Conservation (phyloP, 2,797 vertebrate species). For the Cacajao melanocephalus region DNA sequence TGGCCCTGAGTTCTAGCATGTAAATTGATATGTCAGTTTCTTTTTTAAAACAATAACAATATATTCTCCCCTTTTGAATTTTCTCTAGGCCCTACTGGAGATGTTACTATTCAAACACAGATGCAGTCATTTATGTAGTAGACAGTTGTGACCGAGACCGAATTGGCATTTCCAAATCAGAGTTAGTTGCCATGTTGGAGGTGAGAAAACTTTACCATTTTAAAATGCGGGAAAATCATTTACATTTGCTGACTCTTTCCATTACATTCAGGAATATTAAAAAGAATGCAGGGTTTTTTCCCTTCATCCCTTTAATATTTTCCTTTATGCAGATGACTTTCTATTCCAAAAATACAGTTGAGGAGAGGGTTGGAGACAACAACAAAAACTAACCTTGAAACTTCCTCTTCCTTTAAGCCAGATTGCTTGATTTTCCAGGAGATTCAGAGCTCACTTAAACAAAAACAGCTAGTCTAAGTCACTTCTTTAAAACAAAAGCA, state of each 20-base stretch:
- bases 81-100: conserved; percentile 95
- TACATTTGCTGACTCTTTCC: neutral
- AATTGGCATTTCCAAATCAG: conserved; percentile 98
- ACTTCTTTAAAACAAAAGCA: neutral
- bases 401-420: neutral
- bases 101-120: conserved; percentile 99
- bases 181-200: conserved; percentile 99
- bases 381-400: neutral
- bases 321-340: neutral
- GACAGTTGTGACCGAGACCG: conserved; percentile 99
- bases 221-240: neutral
- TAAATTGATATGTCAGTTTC: neutral
- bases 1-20: neutral
- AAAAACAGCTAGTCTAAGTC: neutral
- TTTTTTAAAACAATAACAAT: neutral
- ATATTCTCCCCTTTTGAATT: conserved; percentile 28
- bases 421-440: neutral
- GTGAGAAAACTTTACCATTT: conserved; percentile 81
- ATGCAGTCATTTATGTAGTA: conserved; percentile 98
- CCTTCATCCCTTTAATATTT: neutral
- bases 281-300: neutral
- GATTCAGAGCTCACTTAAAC: neutral
- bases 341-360: neutral
- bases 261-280: neutral
- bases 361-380: neutral